Evolutionary conservation across 1,140 invertebrate genomes (phyloP).

Genomic region (Anadara kagoshimensis): DNA sequence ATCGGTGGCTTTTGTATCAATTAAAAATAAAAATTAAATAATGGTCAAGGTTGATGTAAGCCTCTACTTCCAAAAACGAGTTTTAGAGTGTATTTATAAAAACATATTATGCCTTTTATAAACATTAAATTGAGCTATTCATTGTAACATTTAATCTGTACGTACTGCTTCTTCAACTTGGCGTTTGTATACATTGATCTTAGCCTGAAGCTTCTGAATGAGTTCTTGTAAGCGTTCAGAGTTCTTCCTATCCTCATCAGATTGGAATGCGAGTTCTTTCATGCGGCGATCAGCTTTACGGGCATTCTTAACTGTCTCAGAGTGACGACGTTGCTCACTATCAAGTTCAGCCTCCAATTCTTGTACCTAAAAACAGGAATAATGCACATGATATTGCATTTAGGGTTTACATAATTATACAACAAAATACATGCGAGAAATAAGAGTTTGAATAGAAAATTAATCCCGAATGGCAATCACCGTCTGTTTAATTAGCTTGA

Average conservation of each 20-base stretch:
- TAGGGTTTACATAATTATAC: not conserved
- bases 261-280: conserved; percentile 85
- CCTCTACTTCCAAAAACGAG: too few relatives aligned
- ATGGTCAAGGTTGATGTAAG: too few relatives aligned
- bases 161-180: conserved; percentile 96
- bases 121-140: too few relatives aligned
- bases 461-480: too few relatives aligned
- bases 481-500: too few relatives aligned
- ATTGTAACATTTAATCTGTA: conserved; percentile 10
- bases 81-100: too few relatives aligned
- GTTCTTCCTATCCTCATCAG: conserved; percentile 97
- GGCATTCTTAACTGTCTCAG: conserved; percentile 80
- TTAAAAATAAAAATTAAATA: too few relatives aligned
- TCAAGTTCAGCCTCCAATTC: conserved; percentile 98
- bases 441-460: too few relatives aligned
- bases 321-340: conserved; percentile 96
- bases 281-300: conserved; percentile 87
- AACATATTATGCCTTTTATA: too few relatives aligned
- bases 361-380: conserved; percentile 32
- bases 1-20: too few relatives aligned
- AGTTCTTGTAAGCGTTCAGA: conserved; percentile 98
- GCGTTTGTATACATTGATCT: conserved; percentile 99
- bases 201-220: conserved; percentile 98
- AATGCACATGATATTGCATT: not conserved
- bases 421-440: too few relatives aligned